Evolutionary conservation across 2,797 vertebrate genomes (phyloP).

Genomic region (Phoxinus dragarum): DNA sequence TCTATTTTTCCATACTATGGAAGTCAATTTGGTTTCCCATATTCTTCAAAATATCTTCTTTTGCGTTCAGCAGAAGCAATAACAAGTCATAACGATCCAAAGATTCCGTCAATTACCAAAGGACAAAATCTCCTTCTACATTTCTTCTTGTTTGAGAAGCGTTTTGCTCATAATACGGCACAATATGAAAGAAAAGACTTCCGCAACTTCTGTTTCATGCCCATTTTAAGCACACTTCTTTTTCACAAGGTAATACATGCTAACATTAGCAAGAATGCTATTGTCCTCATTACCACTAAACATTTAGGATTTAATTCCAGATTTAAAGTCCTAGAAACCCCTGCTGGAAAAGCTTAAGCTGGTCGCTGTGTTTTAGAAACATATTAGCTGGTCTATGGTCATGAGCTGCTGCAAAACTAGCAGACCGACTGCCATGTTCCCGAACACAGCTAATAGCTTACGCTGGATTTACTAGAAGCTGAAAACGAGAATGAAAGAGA

Average conservation of each 20-base stretch:
- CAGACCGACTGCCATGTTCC: not conserved
- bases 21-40: too few relatives aligned
- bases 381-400: not conserved
- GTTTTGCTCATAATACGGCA: too few relatives aligned
- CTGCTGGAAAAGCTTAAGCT: not conserved
- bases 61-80: too few relatives aligned
- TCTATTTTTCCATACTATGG: not conserved
- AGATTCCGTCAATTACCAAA: not conserved
- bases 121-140: not conserved
- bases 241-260: not conserved
- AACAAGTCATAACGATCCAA: not conserved
- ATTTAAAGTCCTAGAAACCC: not conserved
- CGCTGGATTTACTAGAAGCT: not conserved
- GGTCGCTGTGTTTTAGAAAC: not conserved
- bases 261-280: not conserved
- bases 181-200: too few relatives aligned
- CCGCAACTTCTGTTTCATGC: too few relatives aligned
- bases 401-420: not conserved
- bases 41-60: too few relatives aligned
- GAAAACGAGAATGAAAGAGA: slow-evolving; percentile 2
- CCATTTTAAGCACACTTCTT: too few relatives aligned
- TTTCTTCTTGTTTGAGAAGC: not conserved
- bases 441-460: not conserved
- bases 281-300: not conserved
- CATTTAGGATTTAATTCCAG: not conserved